Conservation (phyloP, 2,888 invertebrate genomes). For the Cyclophora punctaria region DNA sequence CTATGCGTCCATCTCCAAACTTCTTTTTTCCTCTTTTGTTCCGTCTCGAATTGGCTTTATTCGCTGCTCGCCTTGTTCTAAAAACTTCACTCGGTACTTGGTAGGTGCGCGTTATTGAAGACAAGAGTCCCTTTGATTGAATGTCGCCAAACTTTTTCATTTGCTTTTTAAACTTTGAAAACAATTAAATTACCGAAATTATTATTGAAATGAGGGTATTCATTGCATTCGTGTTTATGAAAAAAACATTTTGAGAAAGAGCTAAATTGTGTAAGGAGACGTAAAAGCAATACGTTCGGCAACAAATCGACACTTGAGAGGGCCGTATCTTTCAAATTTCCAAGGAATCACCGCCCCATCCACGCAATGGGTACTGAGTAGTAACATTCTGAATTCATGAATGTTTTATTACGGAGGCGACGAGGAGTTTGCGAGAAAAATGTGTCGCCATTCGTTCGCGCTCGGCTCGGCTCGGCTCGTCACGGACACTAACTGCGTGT, state of each 20-base stretch:
- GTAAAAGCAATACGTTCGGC: conserved; percentile 24
- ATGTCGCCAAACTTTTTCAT: background rate
- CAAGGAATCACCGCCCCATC: conserved; percentile 39
- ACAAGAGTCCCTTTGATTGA: background rate
- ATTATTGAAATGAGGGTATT: conserved; percentile 2
- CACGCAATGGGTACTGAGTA: conserved; percentile 46
- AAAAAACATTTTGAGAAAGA: conserved; percentile 7
- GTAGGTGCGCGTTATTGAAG: conserved; percentile 10
- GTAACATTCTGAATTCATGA: conserved; percentile 64
- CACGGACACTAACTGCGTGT: conserved; percentile 67
- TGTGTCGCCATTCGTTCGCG: conserved; percentile 60
- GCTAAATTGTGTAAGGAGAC: conserved; percentile 19
- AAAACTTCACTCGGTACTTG: conserved; percentile 22
- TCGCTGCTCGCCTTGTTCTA: conserved; percentile 25
- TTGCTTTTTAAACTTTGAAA: background rate
- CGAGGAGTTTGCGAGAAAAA: conserved; percentile 63
- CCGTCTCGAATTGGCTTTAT: conserved; percentile 30
- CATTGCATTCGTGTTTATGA: conserved; percentile 10
- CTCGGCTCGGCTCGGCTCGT: conserved; percentile 33
- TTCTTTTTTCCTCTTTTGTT: conserved; percentile 32
- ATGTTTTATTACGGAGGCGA: conserved; percentile 64
- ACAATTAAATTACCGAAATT: background rate
- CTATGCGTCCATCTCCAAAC: conserved; percentile 34
- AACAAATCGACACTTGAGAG: conserved; percentile 31
- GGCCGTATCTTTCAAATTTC: conserved; percentile 36